Evolutionary conservation across 2,888 invertebrate species (phyloP).

Genomic region (Tipula lateralis): DNA sequence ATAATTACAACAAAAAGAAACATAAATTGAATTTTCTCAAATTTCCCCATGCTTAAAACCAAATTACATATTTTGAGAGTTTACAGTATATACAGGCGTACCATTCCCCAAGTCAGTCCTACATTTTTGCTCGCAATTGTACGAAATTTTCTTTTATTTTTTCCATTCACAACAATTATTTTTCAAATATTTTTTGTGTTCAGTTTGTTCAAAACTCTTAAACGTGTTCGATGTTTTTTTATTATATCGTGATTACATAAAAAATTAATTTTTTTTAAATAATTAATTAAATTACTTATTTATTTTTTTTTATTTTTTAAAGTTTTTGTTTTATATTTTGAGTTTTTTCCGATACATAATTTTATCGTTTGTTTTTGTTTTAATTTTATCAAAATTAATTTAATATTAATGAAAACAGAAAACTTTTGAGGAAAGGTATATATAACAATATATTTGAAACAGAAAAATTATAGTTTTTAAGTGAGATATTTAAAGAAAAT

Average conservation of each 20-base stretch:
- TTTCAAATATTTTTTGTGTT: neutral
- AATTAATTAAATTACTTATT: neutral
- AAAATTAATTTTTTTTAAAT: neutral
- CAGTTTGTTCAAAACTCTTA: neutral
- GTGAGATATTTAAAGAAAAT: neutral
- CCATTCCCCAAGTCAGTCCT: neutral
- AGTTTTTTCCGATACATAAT: neutral
- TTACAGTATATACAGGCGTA: neutral
- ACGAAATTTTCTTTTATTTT: neutral
- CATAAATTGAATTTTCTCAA: neutral
- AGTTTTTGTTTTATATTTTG: neutral
- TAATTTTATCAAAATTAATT: neutral
- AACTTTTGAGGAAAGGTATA: neutral
- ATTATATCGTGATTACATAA: neutral
- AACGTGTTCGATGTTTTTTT: neutral
- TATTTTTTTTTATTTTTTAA: neutral
- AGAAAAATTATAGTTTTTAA: neutral
- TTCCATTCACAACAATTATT: neutral
- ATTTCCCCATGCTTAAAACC: neutral
- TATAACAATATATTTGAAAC: neutral
- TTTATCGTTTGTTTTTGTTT: neutral
- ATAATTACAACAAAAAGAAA: neutral
- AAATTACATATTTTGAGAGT: neutral
- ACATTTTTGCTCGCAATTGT: neutral
- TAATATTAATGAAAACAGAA: neutral